Percentiles rank a stretch among this genome's conserved stretches.
phyloP scores from a whole-genome alignment of 1,140 invertebrate genomes.

The Tetramorium parvispinum region DNA sequence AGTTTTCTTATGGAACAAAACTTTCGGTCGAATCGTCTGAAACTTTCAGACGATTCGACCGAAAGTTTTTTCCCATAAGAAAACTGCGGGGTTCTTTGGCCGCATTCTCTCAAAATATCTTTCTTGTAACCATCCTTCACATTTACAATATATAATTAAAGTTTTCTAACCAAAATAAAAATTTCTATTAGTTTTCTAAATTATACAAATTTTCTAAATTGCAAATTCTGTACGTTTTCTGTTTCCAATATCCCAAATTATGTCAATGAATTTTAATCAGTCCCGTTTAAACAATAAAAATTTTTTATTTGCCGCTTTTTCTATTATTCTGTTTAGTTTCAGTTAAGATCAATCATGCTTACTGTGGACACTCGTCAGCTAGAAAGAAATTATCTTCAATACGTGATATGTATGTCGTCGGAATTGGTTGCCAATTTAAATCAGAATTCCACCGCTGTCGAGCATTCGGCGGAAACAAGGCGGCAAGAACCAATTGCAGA shows the following conservation, averaged over 20 bases:
- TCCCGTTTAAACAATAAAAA: neutral
- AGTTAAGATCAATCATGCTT: slow-evolving; percentile 68
- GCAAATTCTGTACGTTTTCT: neutral
- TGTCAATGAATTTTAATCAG: neutral
- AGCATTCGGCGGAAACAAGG: slow-evolving; percentile 84
- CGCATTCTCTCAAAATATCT: neutral
- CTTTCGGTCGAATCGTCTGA: too few relatives aligned
- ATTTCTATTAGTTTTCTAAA: neutral
- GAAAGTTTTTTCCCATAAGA: too few relatives aligned
- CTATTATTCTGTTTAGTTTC: neutral
- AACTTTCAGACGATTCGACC: too few relatives aligned
- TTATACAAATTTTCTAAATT: too few relatives aligned
- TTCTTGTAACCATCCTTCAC: neutral
- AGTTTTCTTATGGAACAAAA: too few relatives aligned
- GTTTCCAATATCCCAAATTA: neutral
- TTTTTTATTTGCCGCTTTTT: neutral
- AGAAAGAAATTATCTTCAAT: slow-evolving; percentile 82
- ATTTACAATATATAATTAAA: neutral
- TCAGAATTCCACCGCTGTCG: slow-evolving; percentile 83
- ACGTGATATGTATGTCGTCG: slow-evolving; percentile 82
- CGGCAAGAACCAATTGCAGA: slow-evolving; percentile 85
- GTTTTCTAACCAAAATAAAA: neutral
- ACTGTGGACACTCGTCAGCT: slow-evolving; percentile 77
- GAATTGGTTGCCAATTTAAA: slow-evolving; percentile 87
- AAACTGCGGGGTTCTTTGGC: too few relatives aligned